phyloP scores from a whole-genome alignment of 1,140 invertebrate species.

The Bacillus rossius region DNA sequence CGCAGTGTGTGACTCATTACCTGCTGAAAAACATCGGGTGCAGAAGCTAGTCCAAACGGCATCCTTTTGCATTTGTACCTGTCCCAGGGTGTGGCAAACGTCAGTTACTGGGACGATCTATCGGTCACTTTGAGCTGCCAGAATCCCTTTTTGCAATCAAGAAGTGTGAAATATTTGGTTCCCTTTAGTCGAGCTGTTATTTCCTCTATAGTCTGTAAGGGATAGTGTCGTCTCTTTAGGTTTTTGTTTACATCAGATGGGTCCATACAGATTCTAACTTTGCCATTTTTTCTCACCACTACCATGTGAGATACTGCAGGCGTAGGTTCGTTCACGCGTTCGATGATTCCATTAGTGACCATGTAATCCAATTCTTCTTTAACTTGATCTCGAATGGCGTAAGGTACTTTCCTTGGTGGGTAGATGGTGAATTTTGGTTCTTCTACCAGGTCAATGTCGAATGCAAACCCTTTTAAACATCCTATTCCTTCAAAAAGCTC shows the following conservation, averaged over 20 bases:
- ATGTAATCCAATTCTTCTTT: no score
- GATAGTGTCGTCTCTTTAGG: conserved; percentile 11
- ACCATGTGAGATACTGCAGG: no score
- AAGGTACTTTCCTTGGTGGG: no score
- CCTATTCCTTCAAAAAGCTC: no score
- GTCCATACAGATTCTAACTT: no score
- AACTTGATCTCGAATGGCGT: no score
- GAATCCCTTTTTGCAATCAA: conserved; percentile 13
- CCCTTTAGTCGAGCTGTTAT: conserved; percentile 8
- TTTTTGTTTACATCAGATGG: conserved; percentile 6
- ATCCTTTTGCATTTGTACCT: conserved; percentile 29
- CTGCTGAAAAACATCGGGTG: conserved; percentile 30
- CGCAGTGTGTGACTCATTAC: conserved; percentile 22
- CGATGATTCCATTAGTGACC: no score
- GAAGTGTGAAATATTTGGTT: conserved; percentile 3
- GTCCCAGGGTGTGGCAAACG: conserved; percentile 30
- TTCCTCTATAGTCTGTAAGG: conserved; percentile 12
- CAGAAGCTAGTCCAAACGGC: conserved; percentile 29
- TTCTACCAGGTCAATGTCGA: no score
- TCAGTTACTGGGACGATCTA: conserved; percentile 14
- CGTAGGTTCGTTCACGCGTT: no score
- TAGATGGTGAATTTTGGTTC: no score
- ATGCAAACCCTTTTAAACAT: no score
- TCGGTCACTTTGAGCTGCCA: conserved; percentile 10
- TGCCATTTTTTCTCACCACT: no score